Conservation (phyloP, 2,797 vertebrate genomes). For the Phalanger gymnotis region DNA sequence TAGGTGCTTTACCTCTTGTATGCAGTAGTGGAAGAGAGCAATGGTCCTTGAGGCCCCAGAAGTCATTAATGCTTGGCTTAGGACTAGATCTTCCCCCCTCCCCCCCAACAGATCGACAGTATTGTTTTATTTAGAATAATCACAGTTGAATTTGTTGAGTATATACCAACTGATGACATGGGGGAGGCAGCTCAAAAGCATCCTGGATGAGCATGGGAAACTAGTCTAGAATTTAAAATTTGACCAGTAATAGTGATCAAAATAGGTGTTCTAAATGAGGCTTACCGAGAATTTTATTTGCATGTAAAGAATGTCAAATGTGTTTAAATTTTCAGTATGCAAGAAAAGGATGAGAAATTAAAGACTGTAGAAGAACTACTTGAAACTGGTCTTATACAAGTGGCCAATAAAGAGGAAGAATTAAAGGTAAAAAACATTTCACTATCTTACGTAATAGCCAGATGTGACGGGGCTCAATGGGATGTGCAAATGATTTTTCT, state of each 20-base stretch:
- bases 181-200: background rate
- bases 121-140: conserved; percentile 14
- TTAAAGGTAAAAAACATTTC: conserved; percentile 88
- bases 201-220: conserved; percentile 3
- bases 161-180: conserved; percentile 4
- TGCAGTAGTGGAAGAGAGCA: conserved; percentile 17
- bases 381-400: conserved; percentile 94
- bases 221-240: conserved; percentile 40
- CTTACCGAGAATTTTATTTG: conserved; percentile 45
- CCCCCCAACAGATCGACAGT: background rate
- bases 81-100: background rate
- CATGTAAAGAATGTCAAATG: conserved; percentile 45
- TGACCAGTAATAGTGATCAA: background rate
- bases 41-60: background rate
- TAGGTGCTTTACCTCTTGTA: conserved; percentile 33
- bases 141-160: background rate
- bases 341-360: conserved; percentile 95
- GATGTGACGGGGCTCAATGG: conserved; percentile 9
- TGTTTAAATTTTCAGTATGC: conserved; percentile 85
- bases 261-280: conserved; percentile 29
- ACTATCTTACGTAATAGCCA: conserved; percentile 45
- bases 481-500: conserved; percentile 4
- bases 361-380: conserved; percentile 94
- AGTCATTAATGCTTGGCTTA: background rate
- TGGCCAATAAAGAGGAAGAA: conserved; percentile 96